Base-by-base conservation (phyloP, 2,797 vertebrate genomes). In the Salmo trutta region DNA sequence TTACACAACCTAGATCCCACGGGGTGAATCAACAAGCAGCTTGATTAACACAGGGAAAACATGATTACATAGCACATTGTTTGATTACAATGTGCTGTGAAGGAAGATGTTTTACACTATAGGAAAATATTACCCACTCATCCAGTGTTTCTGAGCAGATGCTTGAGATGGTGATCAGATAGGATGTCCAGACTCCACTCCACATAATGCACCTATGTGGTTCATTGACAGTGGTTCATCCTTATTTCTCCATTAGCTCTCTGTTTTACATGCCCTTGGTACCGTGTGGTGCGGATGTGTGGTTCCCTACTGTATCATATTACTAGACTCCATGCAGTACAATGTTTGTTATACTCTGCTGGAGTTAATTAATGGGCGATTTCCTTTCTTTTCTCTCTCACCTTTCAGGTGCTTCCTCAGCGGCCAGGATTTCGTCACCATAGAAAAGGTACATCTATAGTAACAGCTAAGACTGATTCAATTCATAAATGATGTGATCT, bases 391-490 rank as follows among this genome's bases (percentile, higher is more conserved):
- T 36, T 36, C 19, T 33, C 64, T 70, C 70, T 27, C 65, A 69
- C 16, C 47, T 36, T 36, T 53, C 4, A 14, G 79, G 24, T 41
- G 69, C 73, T 62, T 8, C 75, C 3, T 78, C 86, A 93, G 92
- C 90, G 86, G 88, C 82, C 87, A 71, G 91, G 84, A 87, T 92
- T 89, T 85, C 91, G 91, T 81, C 86, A 88, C 83, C 88, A 85
- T 78, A 91, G 85, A 87, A 94, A 93, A 93, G 93, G 92, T 94
- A 92, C 36, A 36, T 41, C 53, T 6, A 17, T 17, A 5, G 15
- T 47, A 70, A 65, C 7, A 65, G 27, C 7, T 65, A 29, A 27
- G 4, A 65, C 24, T 12, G 24, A 12, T 66, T 66, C 3, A 31
- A 14, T 66, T 66, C 27, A 66, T 5, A 29, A 29, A 31, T 31